phyloP scores from a whole-genome alignment of 2,797 vertebrate species.

The Sebastes vulpes region DNA sequence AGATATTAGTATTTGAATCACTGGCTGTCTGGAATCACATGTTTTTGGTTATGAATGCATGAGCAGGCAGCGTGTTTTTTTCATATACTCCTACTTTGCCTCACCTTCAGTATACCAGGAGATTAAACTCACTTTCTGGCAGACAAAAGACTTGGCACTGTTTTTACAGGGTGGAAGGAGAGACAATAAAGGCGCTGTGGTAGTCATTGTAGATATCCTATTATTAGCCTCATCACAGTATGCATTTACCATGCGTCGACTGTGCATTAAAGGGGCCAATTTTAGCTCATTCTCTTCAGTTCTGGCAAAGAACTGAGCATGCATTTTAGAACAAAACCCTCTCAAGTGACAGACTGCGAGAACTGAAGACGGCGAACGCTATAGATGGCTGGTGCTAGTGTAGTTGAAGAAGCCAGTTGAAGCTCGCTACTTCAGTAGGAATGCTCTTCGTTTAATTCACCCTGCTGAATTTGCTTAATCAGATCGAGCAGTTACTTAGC shows the following conservation, averaged over 20 bases:
- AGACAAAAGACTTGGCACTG: constrained; percentile 26
- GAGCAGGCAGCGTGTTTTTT: constrained; percentile 2
- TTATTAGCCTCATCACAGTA: constrained; percentile 58
- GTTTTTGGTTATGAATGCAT: constrained; percentile 12
- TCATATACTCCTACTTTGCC: background rate
- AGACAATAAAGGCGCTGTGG: constrained; percentile 25
- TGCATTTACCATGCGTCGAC: constrained; percentile 47
- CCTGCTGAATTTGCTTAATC: background rate
- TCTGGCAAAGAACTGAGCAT: constrained; percentile 29
- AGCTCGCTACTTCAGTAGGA: background rate
- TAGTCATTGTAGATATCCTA: constrained; percentile 44
- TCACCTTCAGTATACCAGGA: constrained; percentile 19
- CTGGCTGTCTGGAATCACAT: constrained; percentile 28
- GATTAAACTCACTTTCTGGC: constrained; percentile 27
- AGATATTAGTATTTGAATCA: constrained; percentile 32
- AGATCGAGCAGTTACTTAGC: background rate
- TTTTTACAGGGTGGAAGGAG: constrained; percentile 26
- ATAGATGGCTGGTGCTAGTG: background rate
- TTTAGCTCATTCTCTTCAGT: constrained; percentile 32
- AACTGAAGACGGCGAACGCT: constrained; percentile 19
- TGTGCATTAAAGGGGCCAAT: constrained; percentile 29
- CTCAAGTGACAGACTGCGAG: constrained; percentile 30
- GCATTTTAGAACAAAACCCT: constrained; percentile 44
- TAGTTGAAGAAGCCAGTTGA: constrained; percentile 2
- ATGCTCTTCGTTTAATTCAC: constrained; percentile 12